Percentiles rank a stretch among this genome's conserved stretches.
Evolutionary conservation across 2,113 vertebrate genomes (phyloP).

Genomic region (Gymnocephalus cernua): DNA sequence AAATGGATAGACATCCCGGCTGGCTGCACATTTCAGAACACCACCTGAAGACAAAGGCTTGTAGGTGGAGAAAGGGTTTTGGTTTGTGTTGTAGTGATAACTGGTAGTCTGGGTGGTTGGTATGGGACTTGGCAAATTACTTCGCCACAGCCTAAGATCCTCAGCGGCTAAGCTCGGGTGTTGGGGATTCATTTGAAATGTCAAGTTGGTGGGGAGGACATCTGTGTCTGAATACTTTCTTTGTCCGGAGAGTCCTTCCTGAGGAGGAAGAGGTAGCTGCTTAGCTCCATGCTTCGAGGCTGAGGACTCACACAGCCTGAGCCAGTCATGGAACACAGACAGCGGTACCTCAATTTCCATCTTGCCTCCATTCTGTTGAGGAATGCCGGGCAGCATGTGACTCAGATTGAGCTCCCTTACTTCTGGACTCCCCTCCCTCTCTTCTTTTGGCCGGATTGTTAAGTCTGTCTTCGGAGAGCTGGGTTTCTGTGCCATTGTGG

Average conservation of each 20-base stretch:
- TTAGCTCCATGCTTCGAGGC: background rate
- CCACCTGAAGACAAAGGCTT: conserved; percentile 14
- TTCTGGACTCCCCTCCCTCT: conserved; percentile 21
- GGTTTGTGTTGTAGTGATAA: background rate
- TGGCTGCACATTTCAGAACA: conserved; percentile 9
- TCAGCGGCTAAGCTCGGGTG: conserved; percentile 4
- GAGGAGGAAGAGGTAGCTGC: conserved; percentile 4
- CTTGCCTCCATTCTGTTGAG: conserved; percentile 54
- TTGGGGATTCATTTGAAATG: conserved; percentile 34
- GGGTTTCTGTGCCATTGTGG: background rate
- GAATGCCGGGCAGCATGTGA: background rate
- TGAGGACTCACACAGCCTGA: conserved; percentile 59
- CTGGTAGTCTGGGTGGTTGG: background rate
- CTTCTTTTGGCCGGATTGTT: background rate
- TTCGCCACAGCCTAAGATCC: conserved; percentile 25
- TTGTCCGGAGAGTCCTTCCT: conserved; percentile 1
- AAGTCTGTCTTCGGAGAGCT: conserved; percentile 39
- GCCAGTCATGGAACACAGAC: conserved; percentile 75
- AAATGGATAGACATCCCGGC: background rate
- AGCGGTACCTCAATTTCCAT: conserved; percentile 85
- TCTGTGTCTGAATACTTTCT: background rate
- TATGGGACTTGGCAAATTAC: background rate
- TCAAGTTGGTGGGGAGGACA: conserved; percentile 14
- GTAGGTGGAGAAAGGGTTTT: conserved; percentile 9
- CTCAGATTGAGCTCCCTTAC: conserved; percentile 12